Percentiles rank a stretch among this genome's conserved stretches.
Evolutionary conservation across 1,140 invertebrate species (phyloP).

Genomic region (Lepidurus packardi): DNA sequence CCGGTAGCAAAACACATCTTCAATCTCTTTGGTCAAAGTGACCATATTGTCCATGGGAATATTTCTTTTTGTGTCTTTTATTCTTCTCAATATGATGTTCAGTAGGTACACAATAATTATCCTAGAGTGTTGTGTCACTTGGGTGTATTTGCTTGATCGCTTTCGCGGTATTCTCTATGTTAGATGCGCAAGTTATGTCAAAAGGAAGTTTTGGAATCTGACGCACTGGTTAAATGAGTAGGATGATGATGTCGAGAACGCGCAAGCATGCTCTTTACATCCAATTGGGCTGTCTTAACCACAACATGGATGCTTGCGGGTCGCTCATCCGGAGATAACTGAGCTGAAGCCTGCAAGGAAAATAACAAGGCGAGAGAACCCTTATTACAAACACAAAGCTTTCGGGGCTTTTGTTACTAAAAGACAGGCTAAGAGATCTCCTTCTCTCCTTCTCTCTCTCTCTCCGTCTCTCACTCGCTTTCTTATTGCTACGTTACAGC

Average conservation of each 20-base stretch:
- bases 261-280: neutral
- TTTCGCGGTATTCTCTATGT: no score
- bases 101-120: neutral
- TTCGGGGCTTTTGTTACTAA: conserved; percentile 34
- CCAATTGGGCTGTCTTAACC: conserved; percentile 24
- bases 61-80: no score
- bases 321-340: conserved; percentile 11
- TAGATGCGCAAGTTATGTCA: neutral
- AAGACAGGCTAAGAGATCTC: neutral
- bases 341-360: conserved; percentile 37
- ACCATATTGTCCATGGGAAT: conserved; percentile 6
- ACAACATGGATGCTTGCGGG: conserved; percentile 11
- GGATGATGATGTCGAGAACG: neutral
- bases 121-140: neutral
- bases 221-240: conserved; percentile 16
- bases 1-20: conserved; percentile 35
- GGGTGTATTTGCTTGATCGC: no score
- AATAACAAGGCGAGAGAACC: conserved; percentile 38
- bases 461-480: conserved; percentile 7
- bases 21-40: conserved; percentile 28
- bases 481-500: neutral
- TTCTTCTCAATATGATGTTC: no score
- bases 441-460: conserved; percentile 30
- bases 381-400: conserved; percentile 37
- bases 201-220: neutral